A percentile compares a stretch with the other conserved stretches of the same genome.
Conservation (phyloP, 2,113 vertebrate species). For the Ammodytes dubius region DNA sequence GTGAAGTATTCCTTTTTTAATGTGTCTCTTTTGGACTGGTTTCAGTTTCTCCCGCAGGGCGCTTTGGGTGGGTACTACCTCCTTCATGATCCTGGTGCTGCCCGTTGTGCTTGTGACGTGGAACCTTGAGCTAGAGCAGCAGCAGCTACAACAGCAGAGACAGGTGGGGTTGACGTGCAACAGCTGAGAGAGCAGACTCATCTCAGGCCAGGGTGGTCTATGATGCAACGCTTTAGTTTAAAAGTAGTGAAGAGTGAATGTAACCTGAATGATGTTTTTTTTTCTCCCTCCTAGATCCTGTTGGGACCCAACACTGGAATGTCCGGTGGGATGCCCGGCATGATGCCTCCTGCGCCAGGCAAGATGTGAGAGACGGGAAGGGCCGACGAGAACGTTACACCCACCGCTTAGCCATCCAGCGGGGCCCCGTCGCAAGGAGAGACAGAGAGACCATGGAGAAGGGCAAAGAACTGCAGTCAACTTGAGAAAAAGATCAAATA, state of each 20-base stretch:
- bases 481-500: neutral
- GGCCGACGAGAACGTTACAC: constrained; percentile 40
- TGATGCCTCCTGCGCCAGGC: constrained; percentile 91
- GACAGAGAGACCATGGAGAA: constrained; percentile 62
- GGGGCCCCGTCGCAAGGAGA: constrained; percentile 48
- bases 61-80: constrained; percentile 97
- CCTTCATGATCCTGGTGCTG: constrained; percentile 99
- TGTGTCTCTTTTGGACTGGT: neutral
- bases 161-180: constrained; percentile 84
- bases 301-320: constrained; percentile 96
- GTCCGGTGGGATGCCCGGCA: constrained; percentile 93
- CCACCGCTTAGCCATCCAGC: constrained; percentile 53
- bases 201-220: neutral
- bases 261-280: neutral
- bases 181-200: neutral
- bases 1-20: too few species aligned
- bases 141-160: constrained; percentile 97
- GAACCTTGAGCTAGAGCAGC: constrained; percentile 97
- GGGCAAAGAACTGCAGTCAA: constrained; percentile 38
- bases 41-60: constrained; percentile 94
- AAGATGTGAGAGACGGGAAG: constrained; percentile 87
- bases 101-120: constrained; percentile 98
- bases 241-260: neutral
- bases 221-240: neutral
- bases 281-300: constrained; percentile 87